Base-by-base conservation (phyloP, 2,113 vertebrate genomes). In the Lophura nycthemera region DNA sequence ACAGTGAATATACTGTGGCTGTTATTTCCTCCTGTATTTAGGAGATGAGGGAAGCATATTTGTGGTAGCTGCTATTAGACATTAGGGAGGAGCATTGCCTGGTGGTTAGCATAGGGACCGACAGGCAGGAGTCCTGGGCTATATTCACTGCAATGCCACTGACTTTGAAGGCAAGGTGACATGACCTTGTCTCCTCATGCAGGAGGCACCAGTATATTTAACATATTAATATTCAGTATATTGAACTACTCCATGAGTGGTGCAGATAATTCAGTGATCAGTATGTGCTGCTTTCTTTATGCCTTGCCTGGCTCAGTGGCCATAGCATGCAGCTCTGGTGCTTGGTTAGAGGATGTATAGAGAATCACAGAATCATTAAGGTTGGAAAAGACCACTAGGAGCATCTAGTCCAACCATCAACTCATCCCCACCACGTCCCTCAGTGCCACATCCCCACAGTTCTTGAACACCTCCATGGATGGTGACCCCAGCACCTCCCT, bases 51-150 rank as follows among this genome's bases (percentile, higher is more conserved):
- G 86, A 90, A 79, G 75, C 67, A 84, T 84, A 90, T 88, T 95
- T 95, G 87, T 88, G 95, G 93, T 65, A 80, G 82, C 32, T 95
- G 94, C 89, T 95, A 7, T 95, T 95, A 83, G 96, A 78, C 88
- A 61, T 91, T 20, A 71, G 93, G 94, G 94, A 92, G 93, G 93
- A 95, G 94, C 86, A 38, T 74, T 65, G 85, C 84, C 59, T 65
- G 65, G 60, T 40, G 85, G 89, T n/a, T 74, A 74, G 64, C 1
- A 1, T 12, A 54, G 72, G 61, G 79, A 69, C 2, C 0, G 18
- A 40, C 52, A 54, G 65, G 57, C 74, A 2, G 45, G 69, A 20
- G 52, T 83, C 72, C 79, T 77, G 73, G 34, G 66, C 48, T 79
- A 20, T 32, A 69, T n/a, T 73, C 84, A 56, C 59, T 64, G 43